Evolutionary conservation across 2,888 invertebrate species (phyloP), one percentile per base, ranked within the genome.

Genomic region (Physocephala rufipes): DNA sequence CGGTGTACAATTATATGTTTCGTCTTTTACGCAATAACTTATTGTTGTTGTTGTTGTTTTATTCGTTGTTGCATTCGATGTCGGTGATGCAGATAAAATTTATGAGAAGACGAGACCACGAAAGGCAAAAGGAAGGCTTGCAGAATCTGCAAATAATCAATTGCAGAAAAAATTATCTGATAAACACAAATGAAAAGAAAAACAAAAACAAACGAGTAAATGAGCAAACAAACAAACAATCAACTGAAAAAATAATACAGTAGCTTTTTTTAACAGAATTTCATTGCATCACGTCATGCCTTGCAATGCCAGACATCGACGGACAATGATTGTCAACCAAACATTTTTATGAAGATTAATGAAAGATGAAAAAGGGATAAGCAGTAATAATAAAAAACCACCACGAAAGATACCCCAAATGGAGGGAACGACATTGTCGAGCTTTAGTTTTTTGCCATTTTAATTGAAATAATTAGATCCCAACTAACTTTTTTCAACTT

Each of bases 111-210:
- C 36, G 9, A 36, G 9, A 9, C 36, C 4, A 36, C 5, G 51
- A 55, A 61, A 65, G 59, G 65, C 59, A 51, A 70, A 65, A 70
- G 70, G 70, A 70, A 51, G 36, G 30, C 59, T 47, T 24, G 13
- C 45, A 59, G 67, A 67, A 58, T 49, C 43, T 15, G 19, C 36
- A 58, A 59, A 53, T 43, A 9, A 24, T 19, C n/a, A 28, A 3
- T 43, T 30, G 19, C 16, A 36, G 36, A 4, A 36, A 36, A 36
- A 36, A 36, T 7, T 62, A 19, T 62, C 36, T 12, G n/a, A 19
- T 9, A 21, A 36, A 43, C 28, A 58, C n/a, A 59, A 21, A 36
- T 9, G 30, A 30, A 13, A 36, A 62, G n/a, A 62, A 19, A 62
- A 61, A 36, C n/a, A 30, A 4, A 30, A 12, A 47, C 7, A 26